Conservation (phyloP, 2,888 invertebrate genomes). For the Drosophila ustulata region DNA sequence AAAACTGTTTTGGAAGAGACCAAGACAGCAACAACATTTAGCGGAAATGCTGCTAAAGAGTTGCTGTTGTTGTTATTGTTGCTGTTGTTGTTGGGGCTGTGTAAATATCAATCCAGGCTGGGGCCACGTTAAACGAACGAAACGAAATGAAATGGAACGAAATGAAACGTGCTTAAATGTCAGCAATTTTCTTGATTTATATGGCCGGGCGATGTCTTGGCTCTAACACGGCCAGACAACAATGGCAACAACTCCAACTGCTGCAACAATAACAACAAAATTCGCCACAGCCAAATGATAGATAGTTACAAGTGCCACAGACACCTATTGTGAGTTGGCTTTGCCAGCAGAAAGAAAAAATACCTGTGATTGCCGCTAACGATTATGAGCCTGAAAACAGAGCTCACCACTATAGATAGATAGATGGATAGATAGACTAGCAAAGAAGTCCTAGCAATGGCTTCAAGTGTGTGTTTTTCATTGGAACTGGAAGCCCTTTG, state of each 20-base stretch:
- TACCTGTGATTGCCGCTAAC: constrained; percentile 55
- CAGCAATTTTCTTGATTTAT: constrained; percentile 81
- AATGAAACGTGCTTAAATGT: constrained; percentile 79
- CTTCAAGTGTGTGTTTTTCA: constrained; percentile 56
- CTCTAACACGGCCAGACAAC: constrained; percentile 54
- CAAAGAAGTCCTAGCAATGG: constrained; percentile 28
- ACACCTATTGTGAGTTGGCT: constrained; percentile 51
- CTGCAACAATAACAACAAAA: constrained; percentile 33
- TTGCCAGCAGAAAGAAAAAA: constrained; percentile 23
- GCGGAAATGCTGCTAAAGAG: constrained; percentile 67
- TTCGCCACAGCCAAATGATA: constrained; percentile 59
- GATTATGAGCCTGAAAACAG: constrained; percentile 58
- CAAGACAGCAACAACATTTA: constrained; percentile 51
- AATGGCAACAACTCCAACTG: constrained; percentile 55
- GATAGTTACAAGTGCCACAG: constrained; percentile 66
- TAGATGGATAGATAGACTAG: constrained; percentile 12
- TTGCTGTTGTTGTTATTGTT: constrained; percentile 52
- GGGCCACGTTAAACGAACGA: constrained; percentile 11
- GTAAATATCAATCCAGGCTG: constrained; percentile 56
- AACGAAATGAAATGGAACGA: constrained; percentile 55
- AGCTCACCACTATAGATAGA: constrained; percentile 9
- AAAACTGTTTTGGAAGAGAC: constrained; percentile 54
- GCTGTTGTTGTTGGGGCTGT: constrained; percentile 45
- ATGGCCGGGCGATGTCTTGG: constrained; percentile 70
- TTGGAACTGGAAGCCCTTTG: constrained; percentile 37